Percentiles rank a stretch among this genome's conserved stretches.
phyloP scores from a whole-genome alignment of 1,140 invertebrate species.

The Heterodera schachtii region DNA sequence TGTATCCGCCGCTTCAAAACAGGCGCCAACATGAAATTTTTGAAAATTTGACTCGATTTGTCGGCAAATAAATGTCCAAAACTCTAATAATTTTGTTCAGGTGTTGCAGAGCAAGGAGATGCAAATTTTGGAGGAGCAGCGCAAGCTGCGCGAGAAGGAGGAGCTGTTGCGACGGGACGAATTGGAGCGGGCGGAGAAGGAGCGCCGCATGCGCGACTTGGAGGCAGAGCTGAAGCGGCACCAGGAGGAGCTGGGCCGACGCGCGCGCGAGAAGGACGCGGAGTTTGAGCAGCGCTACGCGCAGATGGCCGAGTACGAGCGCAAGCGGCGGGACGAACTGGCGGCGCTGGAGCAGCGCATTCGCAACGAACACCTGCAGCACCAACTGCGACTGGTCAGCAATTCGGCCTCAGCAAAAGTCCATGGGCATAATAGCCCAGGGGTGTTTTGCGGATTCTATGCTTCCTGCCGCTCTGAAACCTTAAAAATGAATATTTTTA shows the following conservation, averaged over 20 bases:
- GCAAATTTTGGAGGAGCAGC: conserved; percentile 44
- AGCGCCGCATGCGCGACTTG: conserved; percentile 41
- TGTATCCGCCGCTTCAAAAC: no score
- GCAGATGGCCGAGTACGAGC: conserved; percentile 48
- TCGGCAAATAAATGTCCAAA: no score
- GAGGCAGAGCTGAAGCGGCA: conserved; percentile 42
- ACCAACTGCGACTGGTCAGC: conserved; percentile 15
- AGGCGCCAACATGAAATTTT: no score
- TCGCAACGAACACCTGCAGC: conserved; percentile 30
- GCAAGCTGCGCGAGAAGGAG: conserved; percentile 42
- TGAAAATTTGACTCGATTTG: no score
- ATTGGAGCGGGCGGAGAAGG: conserved; percentile 41
- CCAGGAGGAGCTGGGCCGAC: conserved; percentile 40
- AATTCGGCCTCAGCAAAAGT: background rate
- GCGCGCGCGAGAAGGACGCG: conserved; percentile 43
- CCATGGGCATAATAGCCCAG: no score
- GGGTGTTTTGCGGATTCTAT: background rate
- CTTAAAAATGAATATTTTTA: no score
- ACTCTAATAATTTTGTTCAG: background rate
- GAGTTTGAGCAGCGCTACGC: conserved; percentile 40
- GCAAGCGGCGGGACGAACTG: conserved; percentile 41
- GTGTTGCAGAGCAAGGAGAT: conserved; percentile 37
- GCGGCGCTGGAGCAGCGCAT: conserved; percentile 36
- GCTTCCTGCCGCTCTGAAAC: no score
- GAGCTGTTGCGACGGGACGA: conserved; percentile 45